Evolutionary conservation across 2,113 vertebrate species (phyloP), one percentile per base, ranked within the genome.

Genomic region (Lepidothrix coronata): DNA sequence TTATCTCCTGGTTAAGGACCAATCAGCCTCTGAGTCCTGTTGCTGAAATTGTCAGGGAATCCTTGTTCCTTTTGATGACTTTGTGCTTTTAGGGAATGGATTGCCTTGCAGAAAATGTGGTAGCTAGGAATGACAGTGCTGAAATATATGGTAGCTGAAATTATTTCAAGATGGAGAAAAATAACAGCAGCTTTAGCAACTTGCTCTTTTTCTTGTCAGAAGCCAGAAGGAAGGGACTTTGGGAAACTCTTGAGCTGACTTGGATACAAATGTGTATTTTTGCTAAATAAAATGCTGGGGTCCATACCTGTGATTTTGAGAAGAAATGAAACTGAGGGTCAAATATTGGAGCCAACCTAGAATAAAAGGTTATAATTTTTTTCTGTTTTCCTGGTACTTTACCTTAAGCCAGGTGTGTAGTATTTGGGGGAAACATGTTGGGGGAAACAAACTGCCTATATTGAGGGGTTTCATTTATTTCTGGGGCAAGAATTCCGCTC

Each of bases 401-500:
- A 28, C 30, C 35, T 76, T 51, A 51, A 67, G 19, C 28, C 65
- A 62, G 43, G 52, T 76, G n/a, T 41, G 43, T n/a, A 12, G 18
- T 11, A 27, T 7, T 63, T 23, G 17, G 20, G 15, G 21, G 17
- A 39, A 20, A 62, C 28, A 37, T 61, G 22, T 19, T 48, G 22
- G 41, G 51, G 21, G 15, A 0, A 18, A 22, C 27, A 15, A 28
- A 44, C 46, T 46, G 4, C 43, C 28, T 21, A 0, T 0, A 0
- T 0, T 27, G 49, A 44, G 58, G 14, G 11, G 14, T 86, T 61
- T 65, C 5, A 5, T 57, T 79, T 57, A 23, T 52, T 80, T 24
- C 89, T 25, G 37, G 20, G 28, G 15, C 49, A 9, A 28, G 30
- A 59, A 46, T 52, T 55, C 43, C 22, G 24, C 52, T 55, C 28